Base-by-base conservation (phyloP, 2,113 vertebrate species). In the Pelusios castaneus region DNA sequence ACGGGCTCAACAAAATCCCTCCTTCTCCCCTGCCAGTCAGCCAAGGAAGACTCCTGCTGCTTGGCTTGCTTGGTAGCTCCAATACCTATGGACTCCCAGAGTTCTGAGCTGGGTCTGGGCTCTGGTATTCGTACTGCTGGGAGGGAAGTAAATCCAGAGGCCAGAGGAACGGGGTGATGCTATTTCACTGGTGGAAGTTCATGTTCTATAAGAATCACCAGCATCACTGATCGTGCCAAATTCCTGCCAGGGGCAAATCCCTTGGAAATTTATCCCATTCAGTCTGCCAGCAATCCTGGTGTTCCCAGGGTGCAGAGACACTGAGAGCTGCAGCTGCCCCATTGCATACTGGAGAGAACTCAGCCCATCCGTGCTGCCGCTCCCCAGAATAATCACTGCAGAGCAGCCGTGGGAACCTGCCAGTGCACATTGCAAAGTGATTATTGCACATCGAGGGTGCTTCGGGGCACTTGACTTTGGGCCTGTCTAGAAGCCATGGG, bases 91-190 rank as follows among this genome's bases (percentile, higher is more conserved):
- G 70, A 25, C 41, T 75, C 10, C 8, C 22, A 21, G 9, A 73
- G 22, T 9, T 22, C 49, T 25, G 78, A 14, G 34, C 10, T 52
- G 49, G 21, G 38, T 4, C 78, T 38, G 4, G 31, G 34, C 34
- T 80, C 34, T 41, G 38, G 41, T 3, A 41, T 3, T 38, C 7
- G 2, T 38, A 31, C 34, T 17, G 60, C 76, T 34, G 34, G 51
- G 47, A 24, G 79, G n/a, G 52, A 7, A 9, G 34, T 41, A 22
- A 25, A n/a, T 14, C 34, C 78, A n/a, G 78, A 24, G 2, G 49
- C 21, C 27, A 1, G 29, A 9, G 27, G 47, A 31, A 21, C 7
- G 4, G 34, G 13, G 22, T 6, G 7, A 52, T 5, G 10, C 4
- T 24, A 10, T 52, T 54, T 52, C 10, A 8, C n/a, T 7, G 11